Evolutionary conservation across 2,113 vertebrate species (phyloP).

Genomic region (Halichoeres trimaculatus): DNA sequence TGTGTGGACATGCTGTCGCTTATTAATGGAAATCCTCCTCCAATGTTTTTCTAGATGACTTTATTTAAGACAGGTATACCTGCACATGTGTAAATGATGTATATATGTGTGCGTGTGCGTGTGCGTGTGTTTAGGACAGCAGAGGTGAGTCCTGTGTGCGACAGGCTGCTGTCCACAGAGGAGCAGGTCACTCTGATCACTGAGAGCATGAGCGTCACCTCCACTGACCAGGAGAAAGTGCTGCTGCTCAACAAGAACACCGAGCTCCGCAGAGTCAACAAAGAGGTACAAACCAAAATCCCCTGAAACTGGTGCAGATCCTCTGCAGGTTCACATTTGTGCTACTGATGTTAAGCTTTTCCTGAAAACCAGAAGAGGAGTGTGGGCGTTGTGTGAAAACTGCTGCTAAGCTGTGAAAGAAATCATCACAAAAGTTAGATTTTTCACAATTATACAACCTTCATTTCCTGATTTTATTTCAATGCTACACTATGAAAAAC

Average conservation of each 20-base stretch:
- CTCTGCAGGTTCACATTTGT: constrained; percentile 13
- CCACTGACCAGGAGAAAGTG: constrained; percentile 84
- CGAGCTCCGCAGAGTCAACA: constrained; percentile 82
- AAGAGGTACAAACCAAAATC: constrained; percentile 77
- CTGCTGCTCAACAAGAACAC: constrained; percentile 85
- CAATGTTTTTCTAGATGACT: constrained; percentile 51
- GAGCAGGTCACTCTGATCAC: constrained; percentile 84
- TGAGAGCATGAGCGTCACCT: constrained; percentile 85
- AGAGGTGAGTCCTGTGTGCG: constrained; percentile 34
- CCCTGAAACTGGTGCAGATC: background rate
- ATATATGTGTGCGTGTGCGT: no score
- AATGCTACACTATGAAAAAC: constrained; percentile 12
- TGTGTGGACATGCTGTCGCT: constrained; percentile 54
- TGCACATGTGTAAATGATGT: background rate
- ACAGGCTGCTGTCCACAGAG: constrained; percentile 73
- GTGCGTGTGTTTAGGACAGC: constrained; percentile 57
- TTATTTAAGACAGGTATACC: constrained; percentile 48
- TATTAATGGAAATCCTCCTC: constrained; percentile 71
- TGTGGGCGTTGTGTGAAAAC: constrained; percentile 64
- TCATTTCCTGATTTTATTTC: constrained; percentile 33
- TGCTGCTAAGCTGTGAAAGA: constrained; percentile 53
- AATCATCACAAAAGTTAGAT: constrained; percentile 17
- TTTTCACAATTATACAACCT: constrained; percentile 41
- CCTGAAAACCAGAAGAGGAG: constrained; percentile 50
- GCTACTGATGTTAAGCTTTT: constrained; percentile 48